phyloP scores from a whole-genome alignment of 2,888 invertebrate genomes.

The Antitype chi region DNA sequence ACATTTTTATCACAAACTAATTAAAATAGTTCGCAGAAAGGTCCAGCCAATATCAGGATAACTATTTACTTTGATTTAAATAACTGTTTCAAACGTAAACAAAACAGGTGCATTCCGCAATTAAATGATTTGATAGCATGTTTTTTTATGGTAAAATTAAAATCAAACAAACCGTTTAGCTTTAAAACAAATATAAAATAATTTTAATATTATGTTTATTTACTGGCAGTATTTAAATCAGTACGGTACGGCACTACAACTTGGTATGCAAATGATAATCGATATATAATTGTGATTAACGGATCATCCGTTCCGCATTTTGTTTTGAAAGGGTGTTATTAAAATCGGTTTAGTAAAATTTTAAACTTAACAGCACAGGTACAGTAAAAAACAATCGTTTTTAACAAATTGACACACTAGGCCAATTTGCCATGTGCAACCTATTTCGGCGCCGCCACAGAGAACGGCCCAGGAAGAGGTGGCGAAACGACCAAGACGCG shows the following conservation, averaged over 20 bases:
- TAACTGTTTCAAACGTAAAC: neutral
- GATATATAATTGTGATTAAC: conserved; percentile 3
- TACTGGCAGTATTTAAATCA: neutral
- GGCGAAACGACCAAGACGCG: too few relatives aligned
- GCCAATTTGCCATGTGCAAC: too few relatives aligned
- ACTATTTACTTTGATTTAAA: neutral
- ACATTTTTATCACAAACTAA: neutral
- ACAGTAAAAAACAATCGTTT: neutral
- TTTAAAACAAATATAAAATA: neutral
- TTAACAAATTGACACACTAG: too few relatives aligned
- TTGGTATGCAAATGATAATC: conserved; percentile 20
- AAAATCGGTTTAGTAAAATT: neutral
- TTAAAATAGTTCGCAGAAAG: conserved; percentile 12
- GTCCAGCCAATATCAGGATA: too few relatives aligned
- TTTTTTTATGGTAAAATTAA: neutral
- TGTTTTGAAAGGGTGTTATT: conserved; percentile 1
- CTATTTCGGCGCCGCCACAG: too few relatives aligned
- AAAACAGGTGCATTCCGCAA: neutral
- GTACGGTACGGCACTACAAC: neutral
- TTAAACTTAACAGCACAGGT: neutral
- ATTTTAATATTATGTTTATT: neutral
- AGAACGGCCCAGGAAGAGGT: too few relatives aligned
- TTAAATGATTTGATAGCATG: too few relatives aligned
- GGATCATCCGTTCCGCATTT: neutral
- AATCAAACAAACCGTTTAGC: conserved; percentile 5